Conservation (phyloP, 1,140 invertebrate genomes). For the Coboldia fuscipes region DNA sequence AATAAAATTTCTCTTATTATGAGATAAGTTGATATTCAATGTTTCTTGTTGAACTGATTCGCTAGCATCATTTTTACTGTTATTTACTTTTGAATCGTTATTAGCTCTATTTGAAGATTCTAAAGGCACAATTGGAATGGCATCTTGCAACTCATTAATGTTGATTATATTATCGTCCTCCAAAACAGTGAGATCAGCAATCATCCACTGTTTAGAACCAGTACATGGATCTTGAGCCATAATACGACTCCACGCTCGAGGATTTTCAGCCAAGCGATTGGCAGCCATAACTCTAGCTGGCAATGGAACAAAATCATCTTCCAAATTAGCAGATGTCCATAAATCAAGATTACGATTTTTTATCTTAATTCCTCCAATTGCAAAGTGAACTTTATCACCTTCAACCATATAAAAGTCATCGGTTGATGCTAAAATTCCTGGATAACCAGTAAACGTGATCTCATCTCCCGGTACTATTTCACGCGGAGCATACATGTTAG, state of each 20-base stretch:
- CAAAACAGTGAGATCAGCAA: slow-evolving; percentile 61
- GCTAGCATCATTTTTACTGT: slow-evolving; percentile 26
- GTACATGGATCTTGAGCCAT: slow-evolving; percentile 51
- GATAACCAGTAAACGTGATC: slow-evolving; percentile 71
- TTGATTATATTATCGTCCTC: too few relatives aligned
- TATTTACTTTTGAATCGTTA: slow-evolving; percentile 12
- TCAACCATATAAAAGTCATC: slow-evolving; percentile 66
- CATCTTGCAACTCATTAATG: slow-evolving; percentile 11
- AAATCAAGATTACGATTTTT: slow-evolving; percentile 28
- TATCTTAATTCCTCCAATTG: slow-evolving; percentile 32
- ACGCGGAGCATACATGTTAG: slow-evolving; percentile 29
- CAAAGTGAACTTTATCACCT: slow-evolving; percentile 27
- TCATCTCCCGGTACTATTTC: slow-evolving; percentile 40
- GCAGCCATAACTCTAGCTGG: slow-evolving; percentile 66
- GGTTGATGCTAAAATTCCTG: slow-evolving; percentile 62
- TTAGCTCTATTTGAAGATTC: slow-evolving; percentile 5
- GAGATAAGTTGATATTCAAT: slow-evolving; percentile 12
- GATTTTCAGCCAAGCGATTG: slow-evolving; percentile 53
- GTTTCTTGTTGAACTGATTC: slow-evolving; percentile 16
- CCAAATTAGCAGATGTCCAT: slow-evolving; percentile 27
- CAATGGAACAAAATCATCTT: slow-evolving; percentile 40
- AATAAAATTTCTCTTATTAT: slow-evolving; percentile 32
- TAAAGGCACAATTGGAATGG: slow-evolving; percentile 4
- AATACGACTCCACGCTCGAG: slow-evolving; percentile 43
- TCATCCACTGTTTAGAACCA: slow-evolving; percentile 77